phyloP scores from a whole-genome alignment of 2,113 vertebrate genomes.

The Larimichthys crocea region DNA sequence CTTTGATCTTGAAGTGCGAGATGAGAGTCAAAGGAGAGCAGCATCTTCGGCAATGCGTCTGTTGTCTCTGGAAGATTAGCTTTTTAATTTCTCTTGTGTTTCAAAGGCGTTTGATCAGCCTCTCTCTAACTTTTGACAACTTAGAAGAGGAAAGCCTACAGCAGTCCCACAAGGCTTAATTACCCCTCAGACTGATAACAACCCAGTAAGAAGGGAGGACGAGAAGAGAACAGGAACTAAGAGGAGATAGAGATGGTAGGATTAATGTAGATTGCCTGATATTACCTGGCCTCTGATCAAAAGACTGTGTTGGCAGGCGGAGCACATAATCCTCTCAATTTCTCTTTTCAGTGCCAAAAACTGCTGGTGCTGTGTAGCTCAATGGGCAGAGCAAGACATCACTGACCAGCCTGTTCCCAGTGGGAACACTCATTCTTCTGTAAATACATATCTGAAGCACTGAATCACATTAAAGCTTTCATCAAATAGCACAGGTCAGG shows the following conservation, averaged over 20 bases:
- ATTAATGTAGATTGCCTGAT: constrained; percentile 68
- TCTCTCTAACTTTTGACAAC: constrained; percentile 64
- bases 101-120: constrained; percentile 65
- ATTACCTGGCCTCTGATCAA: constrained; percentile 73
- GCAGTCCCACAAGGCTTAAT: constrained; percentile 73
- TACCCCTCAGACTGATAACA: constrained; percentile 67
- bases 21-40: constrained; percentile 30
- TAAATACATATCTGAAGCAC: constrained; percentile 14
- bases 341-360: constrained; percentile 45
- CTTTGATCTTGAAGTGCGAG: constrained; percentile 6
- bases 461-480: constrained; percentile 5
- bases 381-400: constrained; percentile 31
- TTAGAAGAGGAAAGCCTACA: constrained; percentile 53
- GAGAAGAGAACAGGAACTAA: constrained; percentile 39
- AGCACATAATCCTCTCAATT: constrained; percentile 60
- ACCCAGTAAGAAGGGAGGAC: constrained; percentile 44
- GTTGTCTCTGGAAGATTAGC: constrained; percentile 39
- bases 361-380: constrained; percentile 35
- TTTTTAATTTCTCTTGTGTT: constrained; percentile 47
- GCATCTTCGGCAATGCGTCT: constrained; percentile 19
- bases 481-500: not conserved
- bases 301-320: constrained; percentile 71
- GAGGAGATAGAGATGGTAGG: constrained; percentile 32
- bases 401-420: constrained; percentile 9
- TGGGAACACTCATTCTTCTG: not conserved